These are phyloP conservation scores for Brachypodius melanocephalos DNA, from an alignment of 2,113 vertebrate genomes.

Conservation along the genomic window DNA sequence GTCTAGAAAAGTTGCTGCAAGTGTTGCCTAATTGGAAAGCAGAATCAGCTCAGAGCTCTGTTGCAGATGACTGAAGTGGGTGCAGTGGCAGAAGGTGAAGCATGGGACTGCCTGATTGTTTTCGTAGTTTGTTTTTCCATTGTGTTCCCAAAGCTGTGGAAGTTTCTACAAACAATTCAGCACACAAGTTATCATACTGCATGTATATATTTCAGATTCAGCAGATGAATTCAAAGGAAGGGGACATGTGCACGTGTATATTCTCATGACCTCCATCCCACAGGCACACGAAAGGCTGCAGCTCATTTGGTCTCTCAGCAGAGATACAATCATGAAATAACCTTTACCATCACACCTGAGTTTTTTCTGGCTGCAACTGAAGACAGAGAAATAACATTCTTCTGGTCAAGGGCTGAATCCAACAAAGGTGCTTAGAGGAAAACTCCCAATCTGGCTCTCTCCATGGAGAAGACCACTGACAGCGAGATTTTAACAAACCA, in stretches of 20 bases:
- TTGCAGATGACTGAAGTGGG: neutral
- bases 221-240: neutral
- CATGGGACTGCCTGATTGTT: neutral
- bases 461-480: neutral
- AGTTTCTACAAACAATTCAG: neutral
- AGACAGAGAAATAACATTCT: neutral
- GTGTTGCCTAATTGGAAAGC: neutral
- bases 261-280: neutral
- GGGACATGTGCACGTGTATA: accelerated
- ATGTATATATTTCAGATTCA: neutral
- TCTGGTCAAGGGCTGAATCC: neutral
- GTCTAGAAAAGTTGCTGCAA: neutral
- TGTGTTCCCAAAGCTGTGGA: neutral
- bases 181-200: neutral
- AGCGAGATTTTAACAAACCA: neutral
- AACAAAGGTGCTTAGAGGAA: neutral
- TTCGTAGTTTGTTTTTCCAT: neutral
- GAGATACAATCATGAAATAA: neutral
- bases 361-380: neutral
- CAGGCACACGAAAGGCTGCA: neutral
- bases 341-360: neutral
- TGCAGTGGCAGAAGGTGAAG: neutral
- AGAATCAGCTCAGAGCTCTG: neutral
- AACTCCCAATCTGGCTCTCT: neutral
- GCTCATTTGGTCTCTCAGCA: neutral